Conservation (phyloP, 1,140 invertebrate genomes). For the Eciton burchellii region DNA sequence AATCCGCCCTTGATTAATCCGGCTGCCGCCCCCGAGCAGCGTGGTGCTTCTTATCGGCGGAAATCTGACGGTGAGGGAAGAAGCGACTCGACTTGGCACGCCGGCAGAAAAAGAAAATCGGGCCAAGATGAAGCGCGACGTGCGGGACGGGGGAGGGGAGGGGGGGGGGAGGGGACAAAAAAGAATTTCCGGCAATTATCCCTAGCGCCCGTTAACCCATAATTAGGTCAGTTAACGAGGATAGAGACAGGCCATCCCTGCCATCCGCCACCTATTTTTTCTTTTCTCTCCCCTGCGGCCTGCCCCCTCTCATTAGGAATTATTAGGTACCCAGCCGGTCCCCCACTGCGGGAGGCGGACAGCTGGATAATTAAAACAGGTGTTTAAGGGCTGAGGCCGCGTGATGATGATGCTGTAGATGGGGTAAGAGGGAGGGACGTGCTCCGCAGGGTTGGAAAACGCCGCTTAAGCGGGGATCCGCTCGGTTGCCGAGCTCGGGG, state of each 20-base stretch:
- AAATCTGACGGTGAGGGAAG: constrained; percentile 62
- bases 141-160: background rate
- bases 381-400: constrained; percentile 51
- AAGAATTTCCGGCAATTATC: constrained; percentile 66
- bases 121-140: constrained; percentile 37
- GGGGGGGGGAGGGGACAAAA: too few species aligned
- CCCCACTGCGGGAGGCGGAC: constrained; percentile 43
- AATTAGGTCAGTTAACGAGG: constrained; percentile 67
- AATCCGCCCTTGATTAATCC: constrained; percentile 71
- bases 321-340: constrained; percentile 50
- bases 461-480: constrained; percentile 36
- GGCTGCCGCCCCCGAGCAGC: constrained; percentile 37
- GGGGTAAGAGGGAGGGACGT: background rate
- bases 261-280: constrained; percentile 31
- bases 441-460: constrained; percentile 35
- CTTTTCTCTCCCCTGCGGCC: constrained; percentile 19
- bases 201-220: constrained; percentile 41
- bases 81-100: constrained; percentile 35
- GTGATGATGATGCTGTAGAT: background rate
- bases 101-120: constrained; percentile 46
- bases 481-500: constrained; percentile 13
- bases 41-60: constrained; percentile 63
- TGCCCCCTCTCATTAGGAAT: constrained; percentile 60
- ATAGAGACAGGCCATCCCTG: constrained; percentile 14
- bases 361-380: constrained; percentile 78